A percentile compares a stretch with the other conserved stretches of the same genome.
These are phyloP conservation scores for Neopelma chrysocephalum DNA, from an alignment of 2,797 vertebrate genomes.

Conservation along the genomic window DNA sequence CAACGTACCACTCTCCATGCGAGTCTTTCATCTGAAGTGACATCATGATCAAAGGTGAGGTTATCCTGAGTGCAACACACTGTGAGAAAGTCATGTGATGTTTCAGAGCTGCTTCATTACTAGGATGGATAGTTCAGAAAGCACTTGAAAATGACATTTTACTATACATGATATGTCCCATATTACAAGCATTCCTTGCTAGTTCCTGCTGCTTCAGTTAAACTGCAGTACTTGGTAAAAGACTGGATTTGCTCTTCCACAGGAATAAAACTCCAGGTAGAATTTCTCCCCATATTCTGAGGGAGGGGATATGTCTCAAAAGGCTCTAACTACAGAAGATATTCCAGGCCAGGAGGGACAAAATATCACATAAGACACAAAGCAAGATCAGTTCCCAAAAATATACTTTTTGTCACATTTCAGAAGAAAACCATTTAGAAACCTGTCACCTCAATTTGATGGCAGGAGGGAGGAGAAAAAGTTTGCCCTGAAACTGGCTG, in stretches of 20 bases:
- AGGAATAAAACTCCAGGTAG: not conserved
- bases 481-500: constrained; percentile 9
- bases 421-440: constrained; percentile 21
- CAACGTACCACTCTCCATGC: not conserved
- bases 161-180: not conserved
- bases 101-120: constrained; percentile 37
- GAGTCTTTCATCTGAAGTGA: constrained; percentile 45
- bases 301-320: not conserved
- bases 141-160: constrained; percentile 27
- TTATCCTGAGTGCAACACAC: not conserved
- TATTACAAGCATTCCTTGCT: not conserved
- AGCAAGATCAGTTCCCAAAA: constrained; percentile 18
- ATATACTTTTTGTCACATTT: not conserved
- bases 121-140: not conserved
- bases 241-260: not conserved
- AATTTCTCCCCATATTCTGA: not conserved
- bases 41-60: constrained; percentile 44
- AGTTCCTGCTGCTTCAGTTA: constrained; percentile 3
- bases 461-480: not conserved
- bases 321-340: not conserved
- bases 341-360: not conserved
- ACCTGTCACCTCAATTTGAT: not conserved
- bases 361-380: not conserved
- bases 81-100: not conserved
- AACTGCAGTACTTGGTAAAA: not conserved